Percentiles rank a stretch among this genome's conserved stretches.
These are phyloP conservation scores for Aproaerema taeniolella DNA, from an alignment of 2,888 invertebrate species.

Conservation along the genomic window DNA sequence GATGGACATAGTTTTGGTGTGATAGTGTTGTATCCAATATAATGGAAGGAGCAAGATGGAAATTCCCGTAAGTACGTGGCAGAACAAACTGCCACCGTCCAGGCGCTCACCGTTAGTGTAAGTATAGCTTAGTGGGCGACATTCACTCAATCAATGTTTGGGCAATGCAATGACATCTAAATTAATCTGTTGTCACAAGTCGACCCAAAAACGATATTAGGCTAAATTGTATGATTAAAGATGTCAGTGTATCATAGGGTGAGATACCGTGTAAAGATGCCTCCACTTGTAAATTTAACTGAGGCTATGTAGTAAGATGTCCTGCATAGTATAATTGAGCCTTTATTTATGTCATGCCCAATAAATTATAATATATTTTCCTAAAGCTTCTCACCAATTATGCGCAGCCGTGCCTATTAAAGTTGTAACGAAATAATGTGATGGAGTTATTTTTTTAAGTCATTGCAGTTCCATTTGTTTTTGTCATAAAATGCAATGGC, in stretches of 20 bases:
- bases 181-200: constrained; percentile 49
- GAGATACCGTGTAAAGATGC: constrained; percentile 34
- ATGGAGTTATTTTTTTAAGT: constrained; percentile 41
- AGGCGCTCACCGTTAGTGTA: constrained; percentile 50
- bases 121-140: constrained; percentile 49
- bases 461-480: constrained; percentile 54
- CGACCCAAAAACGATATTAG: constrained; percentile 46
- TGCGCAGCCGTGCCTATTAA: constrained; percentile 60
- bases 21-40: constrained; percentile 75
- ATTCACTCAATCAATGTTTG: constrained; percentile 26
- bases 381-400: constrained; percentile 58
- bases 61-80: constrained; percentile 58
- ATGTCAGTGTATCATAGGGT: constrained; percentile 38
- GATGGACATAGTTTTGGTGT: constrained; percentile 71
- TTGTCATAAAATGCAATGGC: constrained; percentile 44
- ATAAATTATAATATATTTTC: constrained; percentile 57
- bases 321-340: constrained; percentile 53
- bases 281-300: constrained; percentile 43
- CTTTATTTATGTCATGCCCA: constrained; percentile 54
- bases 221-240: constrained; percentile 45
- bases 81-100: constrained; percentile 47
- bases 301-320: constrained; percentile 45
- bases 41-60: constrained; percentile 65
- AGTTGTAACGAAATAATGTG: constrained; percentile 47
- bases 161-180: constrained; percentile 43